Conservation (phyloP, 2,797 vertebrate genomes). For the Hylomyscus alleni region DNA sequence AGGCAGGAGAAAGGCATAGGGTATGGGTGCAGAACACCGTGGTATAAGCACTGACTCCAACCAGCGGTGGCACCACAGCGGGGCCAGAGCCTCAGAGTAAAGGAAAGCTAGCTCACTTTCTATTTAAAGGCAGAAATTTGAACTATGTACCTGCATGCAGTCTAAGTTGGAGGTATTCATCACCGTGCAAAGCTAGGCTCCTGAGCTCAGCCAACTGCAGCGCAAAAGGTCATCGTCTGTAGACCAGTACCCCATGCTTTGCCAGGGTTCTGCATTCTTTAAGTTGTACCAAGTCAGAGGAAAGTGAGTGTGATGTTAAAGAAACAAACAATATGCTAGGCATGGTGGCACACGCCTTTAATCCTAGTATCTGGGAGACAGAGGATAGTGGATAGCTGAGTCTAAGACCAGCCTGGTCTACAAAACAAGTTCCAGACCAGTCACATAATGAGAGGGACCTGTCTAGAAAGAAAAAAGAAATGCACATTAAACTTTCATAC, state of each 20-base stretch:
- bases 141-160: neutral
- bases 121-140: neutral
- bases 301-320: constrained; percentile 68
- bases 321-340: neutral
- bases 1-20: neutral
- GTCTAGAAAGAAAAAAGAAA: neutral
- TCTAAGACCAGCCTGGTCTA: neutral
- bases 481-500: constrained; percentile 36
- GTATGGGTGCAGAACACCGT: neutral
- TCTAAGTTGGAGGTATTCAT: constrained; percentile 36
- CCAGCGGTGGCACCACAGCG: neutral
- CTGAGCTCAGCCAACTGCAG: neutral
- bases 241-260: neutral
- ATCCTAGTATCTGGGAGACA: neutral
- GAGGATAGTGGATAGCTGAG: neutral
- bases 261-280: neutral
- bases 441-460: neutral
- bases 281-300: constrained; percentile 8
- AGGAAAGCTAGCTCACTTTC: neutral
- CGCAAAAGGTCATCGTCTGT: neutral
- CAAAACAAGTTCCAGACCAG: neutral
- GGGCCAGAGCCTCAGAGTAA: neutral
- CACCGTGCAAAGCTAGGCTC: neutral
- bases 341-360: neutral
- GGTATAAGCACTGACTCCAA: constrained; percentile 14